These are phyloP conservation scores for Scomber scombrus DNA, from an alignment of 2,113 vertebrate species.

Conservation along the genomic window DNA sequence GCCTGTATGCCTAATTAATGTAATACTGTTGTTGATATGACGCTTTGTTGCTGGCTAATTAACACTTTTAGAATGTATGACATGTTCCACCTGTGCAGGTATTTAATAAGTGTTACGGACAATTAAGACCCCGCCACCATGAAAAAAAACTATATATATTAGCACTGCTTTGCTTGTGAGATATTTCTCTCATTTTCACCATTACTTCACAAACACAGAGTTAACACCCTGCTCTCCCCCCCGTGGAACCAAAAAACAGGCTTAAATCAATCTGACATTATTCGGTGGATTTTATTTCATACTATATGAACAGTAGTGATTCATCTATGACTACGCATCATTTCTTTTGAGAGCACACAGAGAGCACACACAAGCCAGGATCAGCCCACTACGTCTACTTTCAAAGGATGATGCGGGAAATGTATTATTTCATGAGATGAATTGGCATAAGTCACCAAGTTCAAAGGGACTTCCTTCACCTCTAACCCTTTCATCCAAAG, in stretches of 20 bases:
- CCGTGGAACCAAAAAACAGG: neutral
- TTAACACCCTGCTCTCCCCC: neutral
- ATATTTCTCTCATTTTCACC: neutral
- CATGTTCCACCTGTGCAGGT: neutral
- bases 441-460: slow-evolving; percentile 5
- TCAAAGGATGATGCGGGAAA: slow-evolving; percentile 1
- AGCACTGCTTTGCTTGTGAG: neutral
- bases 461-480: slow-evolving; percentile 30
- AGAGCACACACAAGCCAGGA: neutral
- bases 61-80: slow-evolving; percentile 8
- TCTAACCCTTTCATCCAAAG: slow-evolving; percentile 38
- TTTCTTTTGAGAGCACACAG: neutral
- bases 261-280: neutral
- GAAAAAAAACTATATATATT: neutral
- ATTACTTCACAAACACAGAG: neutral
- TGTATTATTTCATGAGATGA: slow-evolving; percentile 14
- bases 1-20: neutral
- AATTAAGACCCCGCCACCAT: too few species aligned
- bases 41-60: neutral
- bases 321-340: neutral
- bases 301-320: neutral
- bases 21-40: neutral
- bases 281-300: neutral
- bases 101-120: neutral
- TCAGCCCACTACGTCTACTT: neutral